phyloP scores from a whole-genome alignment of 2,113 vertebrate genomes.

The Corvus hawaiiensis region DNA sequence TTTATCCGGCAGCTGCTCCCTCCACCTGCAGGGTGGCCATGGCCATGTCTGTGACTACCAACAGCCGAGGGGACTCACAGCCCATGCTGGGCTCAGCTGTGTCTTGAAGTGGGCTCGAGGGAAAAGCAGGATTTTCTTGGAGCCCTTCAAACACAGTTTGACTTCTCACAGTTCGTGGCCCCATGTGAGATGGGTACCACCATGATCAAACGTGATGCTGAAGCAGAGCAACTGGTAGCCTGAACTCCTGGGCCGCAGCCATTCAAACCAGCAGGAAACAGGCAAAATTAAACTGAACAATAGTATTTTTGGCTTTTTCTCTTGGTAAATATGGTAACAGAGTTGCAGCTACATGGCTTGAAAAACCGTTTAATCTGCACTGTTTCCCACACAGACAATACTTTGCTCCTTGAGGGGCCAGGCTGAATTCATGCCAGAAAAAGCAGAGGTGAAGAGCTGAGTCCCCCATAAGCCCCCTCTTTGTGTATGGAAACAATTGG shows the following conservation, averaged over 20 bases:
- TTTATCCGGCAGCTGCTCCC: neutral
- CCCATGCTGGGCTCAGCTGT: neutral
- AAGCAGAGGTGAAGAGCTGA: neutral
- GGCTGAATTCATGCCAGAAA: neutral
- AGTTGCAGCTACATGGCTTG: neutral
- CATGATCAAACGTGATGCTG: neutral
- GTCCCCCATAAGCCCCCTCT: neutral
- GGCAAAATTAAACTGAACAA: neutral
- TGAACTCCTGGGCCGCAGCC: neutral
- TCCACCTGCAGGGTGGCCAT: neutral
- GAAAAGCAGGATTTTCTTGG: neutral
- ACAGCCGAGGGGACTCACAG: neutral
- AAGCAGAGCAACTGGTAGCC: neutral
- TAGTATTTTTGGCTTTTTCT: neutral
- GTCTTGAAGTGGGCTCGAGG: neutral
- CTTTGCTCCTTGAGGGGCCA: neutral
- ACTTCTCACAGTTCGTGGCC: neutral
- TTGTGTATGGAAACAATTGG: neutral
- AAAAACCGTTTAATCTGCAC: neutral
- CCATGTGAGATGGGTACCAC: neutral
- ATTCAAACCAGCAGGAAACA: neutral
- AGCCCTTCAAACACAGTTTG: neutral
- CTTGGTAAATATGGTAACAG: neutral
- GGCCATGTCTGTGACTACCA: accelerated
- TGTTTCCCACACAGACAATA: neutral